Conservation (phyloP, 2,113 vertebrate species). For the Setophaga petechia region DNA sequence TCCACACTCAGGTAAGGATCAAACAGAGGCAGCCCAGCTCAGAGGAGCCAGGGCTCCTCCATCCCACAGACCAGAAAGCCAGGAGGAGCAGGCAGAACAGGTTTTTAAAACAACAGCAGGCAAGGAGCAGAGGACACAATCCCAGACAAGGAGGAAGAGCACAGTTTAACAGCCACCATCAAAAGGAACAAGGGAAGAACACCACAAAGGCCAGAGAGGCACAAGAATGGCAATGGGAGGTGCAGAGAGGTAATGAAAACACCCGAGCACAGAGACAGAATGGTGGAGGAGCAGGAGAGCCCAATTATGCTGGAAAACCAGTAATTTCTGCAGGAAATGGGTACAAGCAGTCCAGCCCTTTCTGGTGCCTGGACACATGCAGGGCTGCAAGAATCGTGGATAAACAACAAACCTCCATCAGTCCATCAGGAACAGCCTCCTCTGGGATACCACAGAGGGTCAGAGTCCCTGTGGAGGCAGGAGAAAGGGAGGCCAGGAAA, state of each 20-base stretch:
- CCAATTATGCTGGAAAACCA: neutral
- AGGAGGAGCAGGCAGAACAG: conserved; percentile 37
- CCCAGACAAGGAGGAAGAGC: neutral
- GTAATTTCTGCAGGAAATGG: neutral
- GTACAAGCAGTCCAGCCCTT: neutral
- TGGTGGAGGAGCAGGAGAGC: neutral
- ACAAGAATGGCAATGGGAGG: neutral
- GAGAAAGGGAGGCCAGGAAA: neutral
- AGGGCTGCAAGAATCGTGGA: neutral
- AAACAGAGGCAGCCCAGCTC: neutral
- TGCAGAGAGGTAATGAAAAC: neutral
- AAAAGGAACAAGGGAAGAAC: neutral
- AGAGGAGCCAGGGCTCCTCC: neutral
- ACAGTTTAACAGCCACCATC: neutral
- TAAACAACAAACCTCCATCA: neutral
- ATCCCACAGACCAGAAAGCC: neutral
- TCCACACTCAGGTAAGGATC: neutral
- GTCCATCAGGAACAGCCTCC: neutral
- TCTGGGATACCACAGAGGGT: neutral
- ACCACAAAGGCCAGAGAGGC: neutral
- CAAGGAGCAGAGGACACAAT: neutral
- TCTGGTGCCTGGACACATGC: neutral
- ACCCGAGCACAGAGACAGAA: neutral
- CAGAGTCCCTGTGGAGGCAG: neutral
- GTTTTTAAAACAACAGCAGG: conserved; percentile 19